Conservation (phyloP, 2,797 vertebrate species). For the Rhinophrynus dorsalis region DNA sequence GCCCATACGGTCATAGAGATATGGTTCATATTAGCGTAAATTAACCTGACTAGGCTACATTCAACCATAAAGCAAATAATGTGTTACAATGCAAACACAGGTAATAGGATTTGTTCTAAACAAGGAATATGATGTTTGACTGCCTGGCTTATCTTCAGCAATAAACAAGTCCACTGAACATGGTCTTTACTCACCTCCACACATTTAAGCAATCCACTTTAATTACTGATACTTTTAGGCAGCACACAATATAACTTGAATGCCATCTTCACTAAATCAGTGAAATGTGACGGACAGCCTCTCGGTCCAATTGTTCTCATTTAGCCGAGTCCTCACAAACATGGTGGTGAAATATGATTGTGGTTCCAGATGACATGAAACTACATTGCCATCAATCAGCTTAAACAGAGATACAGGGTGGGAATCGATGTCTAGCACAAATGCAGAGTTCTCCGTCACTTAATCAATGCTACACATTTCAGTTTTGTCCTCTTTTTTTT, state of each 20-base stretch:
- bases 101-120: constrained; percentile 7
- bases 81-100: not conserved
- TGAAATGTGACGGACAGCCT: constrained; percentile 68
- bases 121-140: constrained; percentile 31
- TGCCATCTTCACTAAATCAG: constrained; percentile 66
- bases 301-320: constrained; percentile 75
- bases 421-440: constrained; percentile 62
- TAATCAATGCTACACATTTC: constrained; percentile 57
- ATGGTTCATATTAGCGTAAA: not conserved
- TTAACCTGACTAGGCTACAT: not conserved
- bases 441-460: constrained; percentile 50
- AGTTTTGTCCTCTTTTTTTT: constrained; percentile 50
- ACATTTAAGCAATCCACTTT: constrained; percentile 82
- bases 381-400: constrained; percentile 60
- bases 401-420: constrained; percentile 44
- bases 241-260: constrained; percentile 56
- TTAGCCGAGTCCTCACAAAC: constrained; percentile 64
- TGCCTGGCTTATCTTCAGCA: constrained; percentile 52
- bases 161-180: constrained; percentile 69
- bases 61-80: constrained; percentile 12
- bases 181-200: constrained; percentile 78
- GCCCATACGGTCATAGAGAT: too few species aligned
- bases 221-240: constrained; percentile 67
- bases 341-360: constrained; percentile 63
- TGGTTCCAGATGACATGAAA: constrained; percentile 60